phyloP scores from a whole-genome alignment of 2,113 vertebrate genomes.

The Siniperca chuatsi region DNA sequence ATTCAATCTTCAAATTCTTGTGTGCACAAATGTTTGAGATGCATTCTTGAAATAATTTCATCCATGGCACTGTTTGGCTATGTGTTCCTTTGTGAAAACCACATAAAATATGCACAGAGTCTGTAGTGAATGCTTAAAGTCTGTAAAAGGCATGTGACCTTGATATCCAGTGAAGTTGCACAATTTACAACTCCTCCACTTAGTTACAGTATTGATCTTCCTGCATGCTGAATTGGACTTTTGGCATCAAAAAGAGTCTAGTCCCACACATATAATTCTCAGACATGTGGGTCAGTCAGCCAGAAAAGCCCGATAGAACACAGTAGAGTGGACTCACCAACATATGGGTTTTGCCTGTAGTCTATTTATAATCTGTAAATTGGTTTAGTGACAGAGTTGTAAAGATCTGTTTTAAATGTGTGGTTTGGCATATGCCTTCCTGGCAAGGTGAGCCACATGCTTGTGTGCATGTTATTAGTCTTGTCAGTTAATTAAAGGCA shows the following conservation, averaged over 20 bases:
- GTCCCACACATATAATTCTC: slow-evolving; percentile 43
- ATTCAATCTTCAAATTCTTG: neutral
- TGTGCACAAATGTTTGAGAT: neutral
- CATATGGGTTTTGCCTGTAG: slow-evolving; percentile 14
- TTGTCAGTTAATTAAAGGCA: slow-evolving; percentile 13
- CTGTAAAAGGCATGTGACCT: slow-evolving; percentile 32
- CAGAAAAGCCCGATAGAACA: slow-evolving; percentile 7
- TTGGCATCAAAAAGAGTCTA: slow-evolving; percentile 33
- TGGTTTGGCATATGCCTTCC: slow-evolving; percentile 11
- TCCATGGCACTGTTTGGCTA: neutral
- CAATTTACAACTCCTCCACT: slow-evolving; percentile 41
- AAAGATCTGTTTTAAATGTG: slow-evolving; percentile 14
- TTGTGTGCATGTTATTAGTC: neutral
- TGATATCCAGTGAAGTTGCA: slow-evolving; percentile 35
- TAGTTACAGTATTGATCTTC: slow-evolving; percentile 45
- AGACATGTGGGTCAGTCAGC: slow-evolving; percentile 31
- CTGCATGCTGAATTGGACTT: slow-evolving; percentile 13
- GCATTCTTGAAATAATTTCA: neutral
- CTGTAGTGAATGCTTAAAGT: slow-evolving; percentile 8
- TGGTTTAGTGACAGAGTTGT: slow-evolving; percentile 7
- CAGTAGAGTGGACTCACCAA: neutral
- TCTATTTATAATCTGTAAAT: slow-evolving; percentile 18
- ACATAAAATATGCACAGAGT: neutral
- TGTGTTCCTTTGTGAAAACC: slow-evolving; percentile 3
- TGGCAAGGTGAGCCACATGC: slow-evolving; percentile 8